Evolutionary conservation across 2,888 invertebrate species (phyloP).

Genomic region (Venusia cambrica): DNA sequence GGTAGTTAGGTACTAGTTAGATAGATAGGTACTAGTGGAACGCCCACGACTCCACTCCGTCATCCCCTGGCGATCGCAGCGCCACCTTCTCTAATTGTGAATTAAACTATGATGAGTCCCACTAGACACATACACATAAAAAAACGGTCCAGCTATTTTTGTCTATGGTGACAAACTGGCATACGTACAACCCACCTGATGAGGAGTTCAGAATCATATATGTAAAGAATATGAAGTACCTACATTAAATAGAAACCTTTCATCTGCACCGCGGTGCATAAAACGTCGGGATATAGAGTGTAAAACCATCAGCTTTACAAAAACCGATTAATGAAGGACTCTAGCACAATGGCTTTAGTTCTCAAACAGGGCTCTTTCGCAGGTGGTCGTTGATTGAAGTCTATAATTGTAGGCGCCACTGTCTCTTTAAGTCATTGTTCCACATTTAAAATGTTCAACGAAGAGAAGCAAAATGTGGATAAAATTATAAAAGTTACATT

Average conservation of each 20-base stretch:
- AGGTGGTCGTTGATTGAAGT: conserved; percentile 33
- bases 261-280: conserved; percentile 35
- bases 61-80: too few relatives aligned
- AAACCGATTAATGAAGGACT: conserved; percentile 33
- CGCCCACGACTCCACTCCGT: too few relatives aligned
- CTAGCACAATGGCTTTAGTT: conserved; percentile 3
- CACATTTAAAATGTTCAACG: conserved; percentile 45
- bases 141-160: too few relatives aligned
- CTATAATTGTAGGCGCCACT: conserved; percentile 43
- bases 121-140: too few relatives aligned
- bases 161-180: too few relatives aligned
- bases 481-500: conserved; percentile 10
- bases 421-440: conserved; percentile 38
- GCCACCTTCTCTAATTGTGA: too few relatives aligned
- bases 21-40: too few relatives aligned
- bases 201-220: too few relatives aligned
- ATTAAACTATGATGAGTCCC: too few relatives aligned
- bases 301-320: conserved; percentile 38
- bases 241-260: conserved; percentile 53
- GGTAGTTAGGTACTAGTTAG: too few relatives aligned
- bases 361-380: conserved; percentile 6
- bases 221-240: too few relatives aligned
- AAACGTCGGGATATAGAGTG: conserved; percentile 39
- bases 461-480: conserved; percentile 20
- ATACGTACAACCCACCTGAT: too few relatives aligned